Evolutionary conservation across 2,888 invertebrate genomes (phyloP).

Genomic region (Stomorhina lunata): DNA sequence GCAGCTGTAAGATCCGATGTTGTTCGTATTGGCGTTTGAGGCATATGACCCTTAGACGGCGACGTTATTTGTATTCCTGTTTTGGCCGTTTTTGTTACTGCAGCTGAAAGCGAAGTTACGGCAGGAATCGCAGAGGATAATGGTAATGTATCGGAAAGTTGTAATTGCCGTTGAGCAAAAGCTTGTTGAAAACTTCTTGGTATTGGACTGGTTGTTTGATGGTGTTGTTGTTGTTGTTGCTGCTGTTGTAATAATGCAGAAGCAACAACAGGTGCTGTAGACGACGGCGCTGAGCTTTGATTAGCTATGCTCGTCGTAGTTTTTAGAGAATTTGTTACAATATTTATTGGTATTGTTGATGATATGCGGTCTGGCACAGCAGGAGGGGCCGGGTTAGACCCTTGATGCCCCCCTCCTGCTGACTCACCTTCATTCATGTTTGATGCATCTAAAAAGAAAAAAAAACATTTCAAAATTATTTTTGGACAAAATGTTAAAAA

Average conservation of each 20-base stretch:
- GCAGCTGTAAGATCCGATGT: slow-evolving; percentile 60
- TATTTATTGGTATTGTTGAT: slow-evolving; percentile 69
- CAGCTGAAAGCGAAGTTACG: not conserved
- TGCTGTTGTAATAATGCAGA: slow-evolving; percentile 57
- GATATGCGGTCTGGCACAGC: slow-evolving; percentile 80
- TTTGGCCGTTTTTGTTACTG: slow-evolving; percentile 25
- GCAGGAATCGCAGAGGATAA: slow-evolving; percentile 12
- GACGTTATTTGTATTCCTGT: slow-evolving; percentile 53
- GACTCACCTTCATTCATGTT: slow-evolving; percentile 81
- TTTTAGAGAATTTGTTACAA: slow-evolving; percentile 59
- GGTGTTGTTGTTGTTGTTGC: slow-evolving; percentile 54
- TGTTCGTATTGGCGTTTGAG: slow-evolving; percentile 69
- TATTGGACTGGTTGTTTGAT: slow-evolving; percentile 61
- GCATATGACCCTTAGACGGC: slow-evolving; percentile 68
- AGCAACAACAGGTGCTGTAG: slow-evolving; percentile 30
- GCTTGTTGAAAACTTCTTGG: slow-evolving; percentile 71
- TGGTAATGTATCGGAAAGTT: slow-evolving; percentile 31
- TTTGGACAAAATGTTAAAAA: not conserved
- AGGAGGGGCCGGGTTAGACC: slow-evolving; percentile 80
- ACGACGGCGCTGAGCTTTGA: slow-evolving; percentile 43
- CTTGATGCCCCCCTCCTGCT: slow-evolving; percentile 81
- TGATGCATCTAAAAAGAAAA: slow-evolving; percentile 79
- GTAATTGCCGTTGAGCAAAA: slow-evolving; percentile 70
- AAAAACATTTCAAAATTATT: not conserved
- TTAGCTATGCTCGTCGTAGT: slow-evolving; percentile 45